Base-by-base conservation (phyloP, 2,797 vertebrate genomes). In the Ceyx erithaca region DNA sequence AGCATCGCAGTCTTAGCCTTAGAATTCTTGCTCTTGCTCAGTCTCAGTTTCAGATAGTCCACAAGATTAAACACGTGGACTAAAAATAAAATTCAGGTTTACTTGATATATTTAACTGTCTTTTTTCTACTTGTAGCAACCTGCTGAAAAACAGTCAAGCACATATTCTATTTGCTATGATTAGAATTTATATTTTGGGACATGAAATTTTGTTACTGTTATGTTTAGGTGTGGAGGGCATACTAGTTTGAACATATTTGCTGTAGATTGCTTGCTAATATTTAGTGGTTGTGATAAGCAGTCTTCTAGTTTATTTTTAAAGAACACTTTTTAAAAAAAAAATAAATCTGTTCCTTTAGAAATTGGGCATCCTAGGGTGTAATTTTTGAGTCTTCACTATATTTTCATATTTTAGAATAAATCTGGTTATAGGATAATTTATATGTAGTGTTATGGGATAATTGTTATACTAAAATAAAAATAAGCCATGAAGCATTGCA, bases 261-360 rank as follows among this genome's bases (percentile, higher is more conserved):
- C 46, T 62, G 26, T 51, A 75, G 26, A 31, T 2, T 31, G 5
- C 20, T 83, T 68, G 52, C 4, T 72, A 37, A 33, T 66, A 33
- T 75, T 67, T 75, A 25, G 19, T 57, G 9, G 13, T 40, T 45
- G 18, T 51, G 49, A 80, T 43, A 62, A 80, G 52, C 4, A 67
- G 16, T 43, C 9, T 68, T 61, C n/a, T 51, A 75, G 19, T 13
- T 26, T 57, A 22, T 7, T 79, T 80, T 90, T 78, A 9, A 68
- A 46, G 19, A 78, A 23, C 0, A 2, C 1, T 2, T 51, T 48
- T 23, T 45, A 33, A 9, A 1, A 22, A 30, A 20, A n/a, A 17
- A 22, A 30, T n/a, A 22, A n/a, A 17, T 55, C 8, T 41, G 3
- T 54, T 66, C 10, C 48, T 87, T 87, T n/a, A 80, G 45, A 69